Evolutionary conservation across 2,888 invertebrate genomes (phyloP).

Genomic region (Endomychus coccineus): DNA sequence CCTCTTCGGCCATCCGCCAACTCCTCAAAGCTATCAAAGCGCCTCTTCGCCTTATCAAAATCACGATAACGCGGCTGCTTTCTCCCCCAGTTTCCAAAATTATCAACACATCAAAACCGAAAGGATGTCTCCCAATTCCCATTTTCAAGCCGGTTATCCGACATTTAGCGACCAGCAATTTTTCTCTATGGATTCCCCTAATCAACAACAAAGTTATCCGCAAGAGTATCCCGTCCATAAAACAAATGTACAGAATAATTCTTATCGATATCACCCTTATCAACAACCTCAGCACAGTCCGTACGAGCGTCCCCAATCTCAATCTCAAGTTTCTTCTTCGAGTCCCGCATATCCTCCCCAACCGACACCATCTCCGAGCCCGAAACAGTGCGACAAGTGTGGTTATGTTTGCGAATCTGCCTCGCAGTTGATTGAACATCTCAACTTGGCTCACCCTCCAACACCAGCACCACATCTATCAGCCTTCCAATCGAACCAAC

Average conservation of each 20-base stretch:
- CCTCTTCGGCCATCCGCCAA: conserved; percentile 56
- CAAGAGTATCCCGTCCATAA: conserved; percentile 36
- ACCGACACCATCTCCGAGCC: conserved; percentile 64
- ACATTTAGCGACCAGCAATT: conserved; percentile 32
- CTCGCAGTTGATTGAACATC: conserved; percentile 66
- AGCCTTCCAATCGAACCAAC: conserved; percentile 49
- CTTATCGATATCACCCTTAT: conserved; percentile 42
- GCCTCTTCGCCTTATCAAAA: conserved; percentile 61
- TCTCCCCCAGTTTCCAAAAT: conserved; percentile 46
- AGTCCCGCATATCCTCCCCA: conserved; percentile 56
- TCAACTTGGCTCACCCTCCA: conserved; percentile 57
- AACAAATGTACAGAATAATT: conserved; percentile 27
- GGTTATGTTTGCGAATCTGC: conserved; percentile 72
- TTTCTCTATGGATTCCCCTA: conserved; percentile 34
- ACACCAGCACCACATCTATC: conserved; percentile 44
- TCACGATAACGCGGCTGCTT: conserved; percentile 49
- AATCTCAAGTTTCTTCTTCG: conserved; percentile 36
- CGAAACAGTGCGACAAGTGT: conserved; percentile 77
- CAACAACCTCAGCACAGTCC: conserved; percentile 44
- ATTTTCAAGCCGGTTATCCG: conserved; percentile 27
- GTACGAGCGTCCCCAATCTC: conserved; percentile 41
- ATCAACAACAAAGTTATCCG: conserved; percentile 37
- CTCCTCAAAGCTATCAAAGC: conserved; percentile 59
- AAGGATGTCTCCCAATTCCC: conserved; percentile 44
- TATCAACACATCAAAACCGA: conserved; percentile 39